phyloP scores from a whole-genome alignment of 2,888 invertebrate species.

The Panzeria rudis region DNA sequence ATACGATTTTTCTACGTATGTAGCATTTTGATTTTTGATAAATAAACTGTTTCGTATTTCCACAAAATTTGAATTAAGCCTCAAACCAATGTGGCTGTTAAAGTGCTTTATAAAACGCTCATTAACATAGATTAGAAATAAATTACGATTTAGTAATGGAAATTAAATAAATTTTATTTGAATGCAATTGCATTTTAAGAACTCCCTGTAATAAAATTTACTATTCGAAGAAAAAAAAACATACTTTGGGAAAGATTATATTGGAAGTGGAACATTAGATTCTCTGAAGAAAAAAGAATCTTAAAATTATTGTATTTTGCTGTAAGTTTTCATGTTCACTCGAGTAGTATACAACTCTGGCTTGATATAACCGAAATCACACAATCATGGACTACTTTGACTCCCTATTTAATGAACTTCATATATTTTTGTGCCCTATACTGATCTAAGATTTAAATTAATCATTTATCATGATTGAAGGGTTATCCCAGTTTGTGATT shows the following conservation, averaged over 20 bases:
- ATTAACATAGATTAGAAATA: conserved; percentile 69
- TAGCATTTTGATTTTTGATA: conserved; percentile 45
- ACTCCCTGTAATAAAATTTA: neutral
- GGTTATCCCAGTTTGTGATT: too few relatives aligned
- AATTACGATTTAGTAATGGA: conserved; percentile 54
- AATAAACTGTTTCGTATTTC: conserved; percentile 25
- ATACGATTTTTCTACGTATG: conserved; percentile 31
- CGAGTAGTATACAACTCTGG: too few relatives aligned
- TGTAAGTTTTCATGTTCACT: conserved; percentile 18
- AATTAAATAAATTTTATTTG: conserved; percentile 47
- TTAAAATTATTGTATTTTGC: neutral
- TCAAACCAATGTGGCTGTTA: conserved; percentile 36
- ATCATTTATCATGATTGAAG: too few relatives aligned
- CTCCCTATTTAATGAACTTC: too few relatives aligned
- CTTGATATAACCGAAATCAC: too few relatives aligned
- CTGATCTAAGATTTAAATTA: too few relatives aligned
- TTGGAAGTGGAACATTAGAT: neutral
- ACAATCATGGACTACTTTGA: too few relatives aligned
- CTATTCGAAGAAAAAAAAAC: neutral
- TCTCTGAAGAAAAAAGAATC: neutral
- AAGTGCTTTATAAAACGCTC: conserved; percentile 59
- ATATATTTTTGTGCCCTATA: too few relatives aligned
- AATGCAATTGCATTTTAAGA: conserved; percentile 35
- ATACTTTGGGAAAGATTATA: conserved; percentile 19
- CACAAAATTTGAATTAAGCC: conserved; percentile 35